A percentile compares a stretch with the other conserved stretches of the same genome.
Conservation (phyloP, 2,888 invertebrate genomes). For the Coecobrya sp. region DNA sequence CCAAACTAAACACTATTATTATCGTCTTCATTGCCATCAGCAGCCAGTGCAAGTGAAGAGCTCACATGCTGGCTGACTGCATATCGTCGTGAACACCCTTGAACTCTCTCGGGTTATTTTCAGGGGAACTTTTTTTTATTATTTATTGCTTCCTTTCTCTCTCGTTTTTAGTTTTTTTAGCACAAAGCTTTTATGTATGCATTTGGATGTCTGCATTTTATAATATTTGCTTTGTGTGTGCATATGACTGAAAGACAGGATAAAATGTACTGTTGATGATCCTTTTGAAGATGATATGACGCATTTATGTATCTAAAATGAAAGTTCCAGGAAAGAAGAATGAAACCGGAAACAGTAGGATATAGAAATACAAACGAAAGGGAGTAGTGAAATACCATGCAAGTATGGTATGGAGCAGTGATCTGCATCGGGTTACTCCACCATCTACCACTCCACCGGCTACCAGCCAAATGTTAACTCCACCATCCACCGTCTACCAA, state of each 20-base stretch:
- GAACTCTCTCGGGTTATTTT: slow-evolving; percentile 65
- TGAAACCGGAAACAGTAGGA: slow-evolving; percentile 37
- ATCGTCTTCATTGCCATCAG: background rate
- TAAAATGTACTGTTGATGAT: background rate
- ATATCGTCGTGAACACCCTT: slow-evolving; percentile 65
- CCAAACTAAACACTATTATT: slow-evolving; percentile 46
- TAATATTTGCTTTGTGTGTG: background rate
- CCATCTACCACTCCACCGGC: no score
- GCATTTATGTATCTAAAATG: slow-evolving; percentile 21
- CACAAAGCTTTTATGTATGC: slow-evolving; percentile 4
- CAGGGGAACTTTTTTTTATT: slow-evolving; percentile 59
- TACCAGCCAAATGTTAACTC: no score
- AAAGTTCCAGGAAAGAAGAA: slow-evolving; percentile 31
- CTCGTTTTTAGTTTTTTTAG: slow-evolving; percentile 50
- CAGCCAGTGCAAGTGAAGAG: slow-evolving; percentile 44
- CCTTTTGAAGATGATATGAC: background rate
- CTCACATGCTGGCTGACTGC: slow-evolving; percentile 59
- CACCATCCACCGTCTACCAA: no score
- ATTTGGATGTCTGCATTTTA: background rate
- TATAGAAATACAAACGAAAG: background rate
- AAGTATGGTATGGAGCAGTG: no score
- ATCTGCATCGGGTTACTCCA: no score
- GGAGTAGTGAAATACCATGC: background rate
- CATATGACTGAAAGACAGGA: background rate
- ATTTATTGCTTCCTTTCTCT: slow-evolving; percentile 74